Evolutionary conservation across 2,113 vertebrate species (phyloP), one percentile per base, ranked within the genome.

Genomic region (Micronycteris hirsuta): DNA sequence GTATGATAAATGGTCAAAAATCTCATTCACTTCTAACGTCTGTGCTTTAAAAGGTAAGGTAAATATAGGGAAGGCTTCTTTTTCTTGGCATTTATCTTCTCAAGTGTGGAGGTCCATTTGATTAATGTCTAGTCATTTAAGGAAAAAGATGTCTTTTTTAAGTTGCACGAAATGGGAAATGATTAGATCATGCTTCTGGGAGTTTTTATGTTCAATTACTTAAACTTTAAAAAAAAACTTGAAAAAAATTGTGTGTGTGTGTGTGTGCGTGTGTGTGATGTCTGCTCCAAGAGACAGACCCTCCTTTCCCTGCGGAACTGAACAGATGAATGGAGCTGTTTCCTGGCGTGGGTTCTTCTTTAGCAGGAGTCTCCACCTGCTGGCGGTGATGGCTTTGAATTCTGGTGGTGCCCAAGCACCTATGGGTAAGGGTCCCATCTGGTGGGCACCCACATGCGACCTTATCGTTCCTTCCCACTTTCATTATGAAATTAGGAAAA

Each of bases 1-100:
- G 65, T 54, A 82, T 98, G 98, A 98, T 97, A 98, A 98, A 98
- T 97, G 94, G 96, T 96, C 91, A 94, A 96, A 98, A 97, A 96
- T 93, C 80, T 81, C 96, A 97, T 98, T 98, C 96, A 95, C 98
- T 98, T 98, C 96, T 97, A 97, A 86, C 6, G 76, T 85, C 96
- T 97, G 95, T 91, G 87, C 96, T 98, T 97, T 98, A 96, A 96
- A 98, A 97, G 49, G 96, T 96, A 98, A 97, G 97, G 97, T 96
- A 95, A 98, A 98, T 97, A 98, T 71, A 97, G 92, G 97, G 96
- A 97, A 98, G n/a, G 74, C 95, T 97, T 97, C 96, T 95, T 95
- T 97, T 96, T 89, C 97, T 93, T 43, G 96, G 92, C 95, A 97
- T 97, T 98, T 97, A 97, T 97, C 94, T 95, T 97, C 96, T 97